Percentiles rank a stretch among this genome's conserved stretches.
phyloP scores from a whole-genome alignment of 2,797 vertebrate genomes.

The Pempheris klunzingeri region DNA sequence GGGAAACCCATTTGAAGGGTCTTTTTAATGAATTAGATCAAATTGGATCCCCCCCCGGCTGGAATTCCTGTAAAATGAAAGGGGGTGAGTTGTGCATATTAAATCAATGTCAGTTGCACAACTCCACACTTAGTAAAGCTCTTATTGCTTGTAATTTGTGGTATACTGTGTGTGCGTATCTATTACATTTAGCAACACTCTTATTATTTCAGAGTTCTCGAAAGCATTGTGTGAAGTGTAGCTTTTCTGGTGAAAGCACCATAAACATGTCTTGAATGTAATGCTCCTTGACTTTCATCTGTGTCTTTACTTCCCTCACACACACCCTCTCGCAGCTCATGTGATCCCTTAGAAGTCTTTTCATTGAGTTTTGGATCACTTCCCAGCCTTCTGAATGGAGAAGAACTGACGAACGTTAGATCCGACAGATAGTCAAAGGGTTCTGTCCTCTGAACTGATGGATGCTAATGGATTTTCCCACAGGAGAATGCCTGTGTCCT shows the following conservation, averaged over 20 bases:
- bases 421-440: constrained; percentile 74
- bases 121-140: constrained; percentile 22
- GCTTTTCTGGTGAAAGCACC: constrained; percentile 12
- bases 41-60: constrained; percentile 41
- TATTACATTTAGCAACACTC: constrained; percentile 10
- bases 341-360: constrained; percentile 74
- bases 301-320: constrained; percentile 29
- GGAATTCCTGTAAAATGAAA: constrained; percentile 57
- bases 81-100: constrained; percentile 41
- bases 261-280: constrained; percentile 42
- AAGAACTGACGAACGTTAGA: constrained; percentile 67
- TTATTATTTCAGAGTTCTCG: constrained; percentile 22
- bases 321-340: constrained; percentile 35
- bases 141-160: constrained; percentile 16
- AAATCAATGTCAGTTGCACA: constrained; percentile 40
- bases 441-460: constrained; percentile 59
- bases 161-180: constrained; percentile 4
- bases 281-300: constrained; percentile 47
- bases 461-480: constrained; percentile 62
- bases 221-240: constrained; percentile 11
- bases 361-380: constrained; percentile 77
- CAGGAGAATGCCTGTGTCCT: constrained; percentile 28
- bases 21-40: constrained; percentile 65
- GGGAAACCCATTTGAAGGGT: constrained; percentile 65
- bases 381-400: constrained; percentile 69